Evolutionary conservation across 2,888 invertebrate genomes (phyloP), one percentile per base, ranked within the genome.

Genomic region (Andrena bucephala): DNA sequence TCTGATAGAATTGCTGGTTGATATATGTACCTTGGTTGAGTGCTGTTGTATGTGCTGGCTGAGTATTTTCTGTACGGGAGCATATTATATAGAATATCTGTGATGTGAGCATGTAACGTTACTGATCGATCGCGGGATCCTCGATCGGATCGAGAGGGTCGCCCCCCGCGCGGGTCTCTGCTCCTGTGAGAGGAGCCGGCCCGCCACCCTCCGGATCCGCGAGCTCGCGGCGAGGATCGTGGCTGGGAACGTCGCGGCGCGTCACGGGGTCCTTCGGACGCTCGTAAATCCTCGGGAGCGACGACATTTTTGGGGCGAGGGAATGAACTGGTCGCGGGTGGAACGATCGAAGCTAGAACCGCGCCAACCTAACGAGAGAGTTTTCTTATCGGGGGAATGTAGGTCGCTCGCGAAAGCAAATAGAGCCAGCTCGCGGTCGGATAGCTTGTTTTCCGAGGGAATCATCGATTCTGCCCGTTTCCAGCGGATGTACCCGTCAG

Each of bases 31-130:
- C 94, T 94, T 93, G 92, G 87, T 90, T 94, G 91, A 94, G 93
- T 94, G 92, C 88, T 93, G 92, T 93, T 93, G 94, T 94, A 94
- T 94, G 94, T 94, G 94, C 94, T 94, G 94, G 94, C 94, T 94
- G 93, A 93, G 91, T 93, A 92, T 92, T 83, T 33, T 89, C 84
- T 88, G 90, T 90, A 89, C 84, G 83, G 85, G 83, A 87, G 83
- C 85, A 87, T 84, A 81, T 73, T 77, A 71, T 75, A 60, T 60
- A 2, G 4, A 16, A 42, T 33, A n/a, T 24, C 36, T 66, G 76
- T 85, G 81, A 74, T 42, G 68, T 65, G 48, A 78, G 77, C 70
- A 80, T 74, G 60, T 77, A 71, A 71, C 73, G 50, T 10, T 16
- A 59, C 16, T 59, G 29, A 16, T 27, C 29, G 16, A 16, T 57